Evolutionary conservation across 2,797 vertebrate genomes (phyloP).

Genomic region (Prunella strophiata): DNA sequence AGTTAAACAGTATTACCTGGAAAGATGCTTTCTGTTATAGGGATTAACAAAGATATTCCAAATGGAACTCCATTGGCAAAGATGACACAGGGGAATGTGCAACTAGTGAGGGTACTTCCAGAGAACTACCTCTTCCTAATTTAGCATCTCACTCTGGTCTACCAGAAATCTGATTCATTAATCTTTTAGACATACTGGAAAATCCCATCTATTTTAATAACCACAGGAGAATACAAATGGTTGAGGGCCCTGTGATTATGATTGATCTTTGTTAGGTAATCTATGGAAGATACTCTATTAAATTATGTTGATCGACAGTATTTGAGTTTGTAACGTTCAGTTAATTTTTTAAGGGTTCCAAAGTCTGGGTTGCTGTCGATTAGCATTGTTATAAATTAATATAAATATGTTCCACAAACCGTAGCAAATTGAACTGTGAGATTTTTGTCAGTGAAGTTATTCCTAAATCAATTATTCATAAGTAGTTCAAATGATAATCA

Average conservation of each 20-base stretch:
- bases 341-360: constrained; percentile 51
- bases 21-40: neutral
- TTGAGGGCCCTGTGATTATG: constrained; percentile 49
- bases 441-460: constrained; percentile 53
- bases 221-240: constrained; percentile 24
- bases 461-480: constrained; percentile 63
- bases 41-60: neutral
- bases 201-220: constrained; percentile 54
- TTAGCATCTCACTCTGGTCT: neutral
- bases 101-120: neutral
- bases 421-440: constrained; percentile 6
- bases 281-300: constrained; percentile 53
- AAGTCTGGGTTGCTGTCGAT: constrained; percentile 44
- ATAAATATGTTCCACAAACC: constrained; percentile 47
- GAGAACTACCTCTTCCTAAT: neutral
- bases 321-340: constrained; percentile 46
- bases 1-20: neutral
- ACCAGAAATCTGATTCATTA: constrained; percentile 35
- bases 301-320: constrained; percentile 62
- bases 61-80: neutral
- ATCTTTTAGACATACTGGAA: constrained; percentile 48
- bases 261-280: constrained; percentile 65
- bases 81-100: neutral
- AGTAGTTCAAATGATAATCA: constrained; percentile 34
- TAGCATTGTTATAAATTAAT: constrained; percentile 53